These are phyloP conservation scores for Phoxinus phoxinus DNA, from an alignment of 2,113 vertebrate species.

Conservation along the genomic window DNA sequence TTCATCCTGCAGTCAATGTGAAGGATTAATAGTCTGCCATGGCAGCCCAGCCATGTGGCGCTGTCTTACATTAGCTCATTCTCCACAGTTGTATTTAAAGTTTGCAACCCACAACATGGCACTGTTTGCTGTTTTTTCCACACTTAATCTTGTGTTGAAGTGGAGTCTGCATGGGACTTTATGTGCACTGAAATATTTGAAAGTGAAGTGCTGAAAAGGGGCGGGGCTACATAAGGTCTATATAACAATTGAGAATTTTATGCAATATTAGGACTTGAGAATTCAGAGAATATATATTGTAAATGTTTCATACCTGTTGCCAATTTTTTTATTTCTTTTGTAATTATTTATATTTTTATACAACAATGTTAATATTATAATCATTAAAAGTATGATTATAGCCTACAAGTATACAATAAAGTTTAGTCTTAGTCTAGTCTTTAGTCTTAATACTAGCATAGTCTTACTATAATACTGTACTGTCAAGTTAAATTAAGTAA, in stretches of 20 bases:
- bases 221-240: too few relatives aligned
- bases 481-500: background rate
- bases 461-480: too few relatives aligned
- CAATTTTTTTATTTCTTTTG: background rate
- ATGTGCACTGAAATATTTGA: background rate
- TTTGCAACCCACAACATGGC: slow-evolving; percentile 31
- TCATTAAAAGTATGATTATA: background rate
- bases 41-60: slow-evolving; percentile 18
- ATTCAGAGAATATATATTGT: background rate
- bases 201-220: background rate
- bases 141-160: slow-evolving; percentile 26
- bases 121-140: slow-evolving; percentile 20
- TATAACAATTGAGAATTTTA: too few relatives aligned
- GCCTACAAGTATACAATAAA: background rate
- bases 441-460: too few relatives aligned
- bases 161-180: background rate
- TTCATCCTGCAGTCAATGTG: slow-evolving; percentile 53
- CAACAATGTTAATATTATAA: too few relatives aligned
- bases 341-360: too few relatives aligned
- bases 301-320: background rate
- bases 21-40: slow-evolving; percentile 48
- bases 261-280: background rate
- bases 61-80: slow-evolving; percentile 46
- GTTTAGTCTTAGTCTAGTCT: too few relatives aligned
- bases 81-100: slow-evolving; percentile 39